Base-by-base conservation (phyloP, 1,140 invertebrate species). In the Chelonus insularis region DNA sequence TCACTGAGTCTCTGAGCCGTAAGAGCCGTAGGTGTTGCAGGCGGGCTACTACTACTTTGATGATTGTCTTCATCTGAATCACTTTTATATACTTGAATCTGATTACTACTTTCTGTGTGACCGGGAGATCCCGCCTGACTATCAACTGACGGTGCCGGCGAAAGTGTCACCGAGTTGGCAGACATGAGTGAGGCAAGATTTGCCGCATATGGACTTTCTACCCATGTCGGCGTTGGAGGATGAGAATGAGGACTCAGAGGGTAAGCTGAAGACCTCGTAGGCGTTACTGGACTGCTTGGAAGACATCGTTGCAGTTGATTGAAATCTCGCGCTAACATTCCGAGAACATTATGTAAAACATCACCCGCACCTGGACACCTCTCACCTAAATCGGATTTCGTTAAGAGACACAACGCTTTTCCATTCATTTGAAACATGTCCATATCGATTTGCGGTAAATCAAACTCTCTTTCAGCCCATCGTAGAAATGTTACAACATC, bases 341-440 rank as follows among this genome's bases (percentile, higher is more conserved):
- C 91, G 16, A 98, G 85, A 2, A 94, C 92, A 80, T 98, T 97
- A 83, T 94, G 94, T 52, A 98, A 81, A 5, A 98, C 89, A 75
- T 97, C 95, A 0, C 95, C 95, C 12, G 93, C 93, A 0, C 93
- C 91, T 0, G 94, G 94, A 67, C 93, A 93, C 57, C 95, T 84
- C 71, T 96, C 94, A 4, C 90, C 92, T 59, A 97, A 85, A 80
- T 97, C 95, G 2, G 87, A 88, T 75, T 96, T 92, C 14, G 91
- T 96, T 57, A 97, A 80, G 34, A 98, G 82, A 75, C 94, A 96
- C 56, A 97, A 77, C 0, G 94, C 95, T 82, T 96, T 96, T 88
- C 95, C 96, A 79, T 98, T 98, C 94, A 98, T 96, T 83, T 96
- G 94, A 78, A 98, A 97, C 82, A 94, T 88, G 71, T 96, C 94